These are phyloP conservation scores for Myioborus miniatus DNA, from an alignment of 2,797 vertebrate genomes.

Conservation along the genomic window DNA sequence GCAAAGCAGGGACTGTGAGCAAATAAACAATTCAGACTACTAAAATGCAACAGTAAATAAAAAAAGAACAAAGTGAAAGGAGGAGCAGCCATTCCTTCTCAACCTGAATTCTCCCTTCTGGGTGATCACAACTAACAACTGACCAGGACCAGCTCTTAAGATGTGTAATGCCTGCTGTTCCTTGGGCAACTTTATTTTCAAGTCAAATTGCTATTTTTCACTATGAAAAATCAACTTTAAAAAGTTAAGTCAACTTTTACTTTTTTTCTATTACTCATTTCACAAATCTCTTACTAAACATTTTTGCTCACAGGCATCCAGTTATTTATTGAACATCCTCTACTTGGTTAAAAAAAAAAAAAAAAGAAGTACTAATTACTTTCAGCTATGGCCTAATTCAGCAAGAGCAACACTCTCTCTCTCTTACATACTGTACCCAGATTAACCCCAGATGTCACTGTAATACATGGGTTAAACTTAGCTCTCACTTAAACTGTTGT, in stretches of 20 bases:
- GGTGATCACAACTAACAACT: neutral
- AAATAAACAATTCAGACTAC: neutral
- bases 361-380: neutral
- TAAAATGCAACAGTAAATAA: neutral
- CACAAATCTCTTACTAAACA: neutral
- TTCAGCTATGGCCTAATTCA: neutral
- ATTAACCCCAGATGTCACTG: slow-evolving; percentile 49
- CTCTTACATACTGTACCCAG: neutral
- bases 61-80: neutral
- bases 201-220: neutral
- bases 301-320: neutral
- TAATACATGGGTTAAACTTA: slow-evolving; percentile 35
- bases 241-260: neutral
- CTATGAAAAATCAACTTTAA: neutral
- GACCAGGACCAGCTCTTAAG: neutral
- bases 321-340: neutral
- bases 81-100: neutral
- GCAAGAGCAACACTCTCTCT: neutral
- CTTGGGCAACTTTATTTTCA: neutral
- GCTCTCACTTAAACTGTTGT: slow-evolving; percentile 18
- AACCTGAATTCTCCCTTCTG: neutral
- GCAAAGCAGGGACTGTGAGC: neutral
- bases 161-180: neutral
- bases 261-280: neutral
- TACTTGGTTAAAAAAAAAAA: neutral